A percentile compares a stretch with the other conserved stretches of the same genome.
phyloP scores from a whole-genome alignment of 2,113 vertebrate genomes.

The Microcebus tavaratra region DNA sequence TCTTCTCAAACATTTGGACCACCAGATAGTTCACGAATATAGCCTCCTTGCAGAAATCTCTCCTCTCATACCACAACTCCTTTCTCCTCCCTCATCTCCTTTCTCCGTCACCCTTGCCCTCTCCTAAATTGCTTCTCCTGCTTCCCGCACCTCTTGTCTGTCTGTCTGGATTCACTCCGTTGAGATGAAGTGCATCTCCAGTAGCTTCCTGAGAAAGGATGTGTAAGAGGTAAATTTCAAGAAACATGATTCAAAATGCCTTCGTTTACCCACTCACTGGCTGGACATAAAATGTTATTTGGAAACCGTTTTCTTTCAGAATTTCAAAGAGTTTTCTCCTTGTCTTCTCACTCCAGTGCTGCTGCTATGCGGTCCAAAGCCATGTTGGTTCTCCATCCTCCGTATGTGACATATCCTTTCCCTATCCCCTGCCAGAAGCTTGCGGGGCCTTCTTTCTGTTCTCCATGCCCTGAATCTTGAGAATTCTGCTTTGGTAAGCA shows the following conservation, averaged over 20 bases:
- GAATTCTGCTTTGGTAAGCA: not conserved
- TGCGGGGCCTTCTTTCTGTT: not conserved
- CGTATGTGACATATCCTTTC: not conserved
- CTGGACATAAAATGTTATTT: not conserved
- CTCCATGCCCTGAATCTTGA: not conserved
- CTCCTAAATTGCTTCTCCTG: too few species aligned
- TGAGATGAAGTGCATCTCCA: not conserved
- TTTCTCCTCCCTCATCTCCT: rapidly evolving
- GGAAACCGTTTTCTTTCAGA: not conserved
- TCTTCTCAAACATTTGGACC: not conserved
- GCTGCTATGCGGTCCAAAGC: not conserved
- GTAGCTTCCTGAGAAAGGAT: not conserved
- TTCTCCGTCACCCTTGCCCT: not conserved
- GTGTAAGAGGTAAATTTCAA: not conserved
- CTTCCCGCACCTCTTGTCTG: not conserved
- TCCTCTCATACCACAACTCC: not conserved
- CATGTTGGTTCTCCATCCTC: not conserved
- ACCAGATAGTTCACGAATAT: not conserved
- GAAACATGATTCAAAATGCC: not conserved
- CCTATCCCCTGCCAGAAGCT: not conserved
- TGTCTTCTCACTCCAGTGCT: not conserved
- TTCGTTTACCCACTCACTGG: not conserved
- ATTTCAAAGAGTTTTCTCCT: not conserved
- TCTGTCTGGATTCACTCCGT: not conserved
- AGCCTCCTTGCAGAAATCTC: not conserved